These are phyloP conservation scores for Xiphophorus birchmanni DNA, from an alignment of 2,797 vertebrate species.

Conservation along the genomic window DNA sequence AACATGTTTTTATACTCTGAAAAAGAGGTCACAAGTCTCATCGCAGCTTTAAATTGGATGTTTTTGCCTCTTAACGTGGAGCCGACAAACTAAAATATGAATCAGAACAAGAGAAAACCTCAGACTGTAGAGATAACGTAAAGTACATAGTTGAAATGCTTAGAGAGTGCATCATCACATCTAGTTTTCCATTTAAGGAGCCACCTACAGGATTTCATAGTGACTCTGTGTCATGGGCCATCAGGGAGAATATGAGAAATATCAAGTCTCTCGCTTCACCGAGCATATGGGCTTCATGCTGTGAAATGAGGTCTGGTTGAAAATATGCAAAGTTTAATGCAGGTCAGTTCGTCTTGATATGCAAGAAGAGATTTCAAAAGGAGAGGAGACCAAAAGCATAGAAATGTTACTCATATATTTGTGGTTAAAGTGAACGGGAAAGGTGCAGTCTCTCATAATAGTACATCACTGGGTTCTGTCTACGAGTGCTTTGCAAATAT, in stretches of 20 bases:
- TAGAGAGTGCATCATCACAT: constrained; percentile 44
- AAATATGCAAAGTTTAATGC: constrained; percentile 55
- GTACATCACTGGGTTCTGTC: neutral
- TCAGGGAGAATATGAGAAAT: constrained; percentile 44
- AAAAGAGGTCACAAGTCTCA: constrained; percentile 22
- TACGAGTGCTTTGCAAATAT: neutral
- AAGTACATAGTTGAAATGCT: constrained; percentile 49
- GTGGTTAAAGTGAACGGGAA: neutral
- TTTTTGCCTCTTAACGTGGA: constrained; percentile 35
- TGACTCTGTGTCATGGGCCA: constrained; percentile 33
- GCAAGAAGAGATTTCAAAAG: constrained; percentile 3
- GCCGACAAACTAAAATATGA: constrained; percentile 30
- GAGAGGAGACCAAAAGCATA: neutral
- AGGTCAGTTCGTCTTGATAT: constrained; percentile 28
- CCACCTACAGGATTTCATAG: constrained; percentile 65
- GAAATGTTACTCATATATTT: constrained; percentile 1
- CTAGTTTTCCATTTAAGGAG: constrained; percentile 54
- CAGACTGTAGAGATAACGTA: constrained; percentile 38
- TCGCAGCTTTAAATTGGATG: constrained; percentile 23
- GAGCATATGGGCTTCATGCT: constrained; percentile 35
- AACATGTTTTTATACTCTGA: constrained; percentile 17
- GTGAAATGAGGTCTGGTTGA: constrained; percentile 59
- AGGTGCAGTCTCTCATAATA: neutral
- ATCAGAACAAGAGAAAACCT: constrained; percentile 43
- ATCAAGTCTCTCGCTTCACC: constrained; percentile 41